These are phyloP conservation scores for Psix sp. DNA, from an alignment of 1,140 invertebrate genomes.

Conservation along the genomic window DNA sequence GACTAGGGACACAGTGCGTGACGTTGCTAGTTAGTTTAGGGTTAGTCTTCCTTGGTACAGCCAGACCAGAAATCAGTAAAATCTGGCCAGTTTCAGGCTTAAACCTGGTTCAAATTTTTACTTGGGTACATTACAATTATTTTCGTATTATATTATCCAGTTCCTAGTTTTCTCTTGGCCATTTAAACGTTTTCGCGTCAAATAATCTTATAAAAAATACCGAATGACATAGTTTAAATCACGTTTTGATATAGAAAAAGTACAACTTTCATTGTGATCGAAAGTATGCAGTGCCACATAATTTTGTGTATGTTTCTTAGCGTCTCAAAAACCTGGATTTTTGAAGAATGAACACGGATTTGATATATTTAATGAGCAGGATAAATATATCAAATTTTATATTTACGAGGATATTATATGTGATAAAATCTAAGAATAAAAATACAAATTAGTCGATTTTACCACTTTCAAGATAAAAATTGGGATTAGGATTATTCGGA, in stretches of 20 bases:
- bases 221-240: slow-evolving; percentile 28
- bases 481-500: not conserved
- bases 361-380: not conserved
- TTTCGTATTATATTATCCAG: slow-evolving; percentile 61
- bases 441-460: not conserved
- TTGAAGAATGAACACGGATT: not conserved
- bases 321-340: slow-evolving; percentile 37
- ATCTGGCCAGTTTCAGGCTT: no score
- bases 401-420: not conserved
- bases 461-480: not conserved
- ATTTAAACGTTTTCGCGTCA: slow-evolving; percentile 54
- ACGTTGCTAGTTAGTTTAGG: no score
- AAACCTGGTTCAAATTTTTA: no score
- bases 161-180: slow-evolving; percentile 46
- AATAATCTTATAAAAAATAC: slow-evolving; percentile 46
- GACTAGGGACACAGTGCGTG: no score
- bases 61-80: no score
- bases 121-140: slow-evolving; percentile 58
- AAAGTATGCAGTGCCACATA: slow-evolving; percentile 40
- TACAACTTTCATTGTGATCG: slow-evolving; percentile 44
- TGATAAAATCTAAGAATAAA: not conserved
- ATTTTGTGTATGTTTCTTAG: slow-evolving; percentile 29
- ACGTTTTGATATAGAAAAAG: slow-evolving; percentile 46
- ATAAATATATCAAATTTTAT: not conserved
- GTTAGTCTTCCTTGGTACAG: no score